Percentiles rank a stretch among this genome's conserved stretches.
phyloP scores from a whole-genome alignment of 2,888 invertebrate species.

The Pomacea canaliculata region DNA sequence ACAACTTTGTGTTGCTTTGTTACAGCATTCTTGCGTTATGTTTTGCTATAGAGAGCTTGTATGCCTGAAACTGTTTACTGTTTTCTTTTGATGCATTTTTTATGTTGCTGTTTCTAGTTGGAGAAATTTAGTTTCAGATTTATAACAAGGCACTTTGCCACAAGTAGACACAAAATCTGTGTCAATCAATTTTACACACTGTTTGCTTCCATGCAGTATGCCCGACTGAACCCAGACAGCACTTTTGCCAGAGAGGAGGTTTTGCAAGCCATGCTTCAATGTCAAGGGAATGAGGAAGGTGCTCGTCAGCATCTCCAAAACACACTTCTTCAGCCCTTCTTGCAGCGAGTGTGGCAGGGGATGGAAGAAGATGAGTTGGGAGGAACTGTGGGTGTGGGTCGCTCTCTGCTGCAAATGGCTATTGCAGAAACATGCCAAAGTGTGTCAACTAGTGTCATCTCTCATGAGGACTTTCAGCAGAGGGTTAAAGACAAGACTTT shows the following conservation, averaged over 20 bases:
- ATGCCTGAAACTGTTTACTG: no score
- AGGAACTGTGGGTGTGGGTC: not conserved
- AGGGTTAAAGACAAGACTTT: conserved; percentile 42
- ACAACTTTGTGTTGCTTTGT: no score
- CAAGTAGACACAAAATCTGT: no score
- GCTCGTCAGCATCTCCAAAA: conserved; percentile 34
- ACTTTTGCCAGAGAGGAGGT: conserved; percentile 53
- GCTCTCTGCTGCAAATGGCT: conserved; percentile 14
- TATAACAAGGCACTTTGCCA: no score
- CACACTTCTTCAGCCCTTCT: conserved; percentile 15
- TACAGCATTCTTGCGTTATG: no score
- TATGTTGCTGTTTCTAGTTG: no score
- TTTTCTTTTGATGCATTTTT: no score
- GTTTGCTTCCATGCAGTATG: conserved; percentile 39
- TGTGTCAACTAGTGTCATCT: conserved; percentile 52
- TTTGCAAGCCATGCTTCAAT: conserved; percentile 46
- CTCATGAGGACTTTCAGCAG: conserved; percentile 46
- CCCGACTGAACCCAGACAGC: conserved; percentile 39
- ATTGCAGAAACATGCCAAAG: conserved; percentile 39
- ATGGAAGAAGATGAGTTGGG: not conserved
- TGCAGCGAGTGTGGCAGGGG: conserved; percentile 12
- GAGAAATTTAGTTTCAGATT: no score
- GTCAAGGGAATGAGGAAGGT: conserved; percentile 44
- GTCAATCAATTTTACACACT: not conserved
- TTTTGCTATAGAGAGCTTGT: no score